phyloP scores from a whole-genome alignment of 2,888 invertebrate species.

The Leptopilina drosophilae region DNA sequence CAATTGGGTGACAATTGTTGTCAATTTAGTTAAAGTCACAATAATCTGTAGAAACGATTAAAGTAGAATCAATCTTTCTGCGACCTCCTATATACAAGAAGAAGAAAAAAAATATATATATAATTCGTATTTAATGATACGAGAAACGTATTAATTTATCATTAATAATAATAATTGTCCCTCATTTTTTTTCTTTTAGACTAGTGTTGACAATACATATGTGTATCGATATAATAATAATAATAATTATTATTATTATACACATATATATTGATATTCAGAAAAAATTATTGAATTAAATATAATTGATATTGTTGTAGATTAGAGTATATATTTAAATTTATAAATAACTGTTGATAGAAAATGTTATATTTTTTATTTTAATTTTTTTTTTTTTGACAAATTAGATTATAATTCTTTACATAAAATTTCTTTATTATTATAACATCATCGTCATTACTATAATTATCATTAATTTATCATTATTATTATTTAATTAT shows the following conservation, averaged over 20 bases:
- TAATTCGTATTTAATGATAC: background rate
- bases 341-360: slow-evolving; percentile 64
- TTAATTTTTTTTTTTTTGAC: slow-evolving; percentile 38
- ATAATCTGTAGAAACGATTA: no score
- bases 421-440: background rate
- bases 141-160: slow-evolving; percentile 8
- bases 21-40: no score
- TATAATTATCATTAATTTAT: background rate
- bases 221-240: no score
- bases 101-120: no score
- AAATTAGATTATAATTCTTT: slow-evolving; percentile 41
- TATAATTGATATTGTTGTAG: slow-evolving; percentile 49
- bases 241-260: no score
- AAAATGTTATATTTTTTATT: slow-evolving; percentile 54
- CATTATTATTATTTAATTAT: no score
- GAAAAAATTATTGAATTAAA: slow-evolving; percentile 17
- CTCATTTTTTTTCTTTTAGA: slow-evolving; percentile 32
- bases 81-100: no score
- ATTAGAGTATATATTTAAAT: slow-evolving; percentile 58
- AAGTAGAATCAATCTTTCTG: no score
- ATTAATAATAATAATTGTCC: slow-evolving; percentile 8
- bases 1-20: no score
- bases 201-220: slow-evolving; percentile 10
- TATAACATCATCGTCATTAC: background rate
- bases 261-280: no score